Percentiles rank a stretch among this genome's conserved stretches.
phyloP scores from a whole-genome alignment of 2,888 invertebrate species.

The Lamellibrachia satsuma region DNA sequence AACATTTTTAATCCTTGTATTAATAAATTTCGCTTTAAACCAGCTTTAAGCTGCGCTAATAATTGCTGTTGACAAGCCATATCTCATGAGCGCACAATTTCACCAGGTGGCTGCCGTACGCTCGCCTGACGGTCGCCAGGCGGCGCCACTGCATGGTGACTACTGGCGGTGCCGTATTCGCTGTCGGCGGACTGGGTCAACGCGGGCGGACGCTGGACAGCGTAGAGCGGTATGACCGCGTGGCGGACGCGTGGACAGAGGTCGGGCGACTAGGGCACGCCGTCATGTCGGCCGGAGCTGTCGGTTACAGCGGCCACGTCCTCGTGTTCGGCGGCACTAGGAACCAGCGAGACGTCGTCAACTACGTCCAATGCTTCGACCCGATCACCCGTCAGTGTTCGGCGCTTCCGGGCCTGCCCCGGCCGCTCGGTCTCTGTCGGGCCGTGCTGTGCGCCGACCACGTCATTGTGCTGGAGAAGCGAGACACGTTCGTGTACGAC shows the following conservation, averaged over 20 bases:
- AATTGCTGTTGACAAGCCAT: neutral
- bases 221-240: neutral
- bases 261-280: neutral
- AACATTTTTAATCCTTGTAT: too few species aligned
- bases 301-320: neutral
- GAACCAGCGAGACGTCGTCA: neutral
- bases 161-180: neutral
- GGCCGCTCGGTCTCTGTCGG: neutral
- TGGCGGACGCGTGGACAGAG: neutral
- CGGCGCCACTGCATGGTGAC: conserved; percentile 6
- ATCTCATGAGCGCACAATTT: neutral
- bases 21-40: too few species aligned
- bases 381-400: neutral
- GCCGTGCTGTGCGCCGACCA: neutral
- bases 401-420: neutral
- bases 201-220: conserved; percentile 3
- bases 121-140: neutral
- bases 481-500: neutral
- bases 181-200: neutral
- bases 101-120: conserved; percentile 12
- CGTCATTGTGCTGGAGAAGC: neutral
- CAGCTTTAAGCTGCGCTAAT: neutral
- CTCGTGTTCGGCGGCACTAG: neutral
- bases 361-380: conserved; percentile 10
- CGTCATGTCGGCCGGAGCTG: conserved; percentile 12